A percentile compares a stretch with the other conserved stretches of the same genome.
phyloP scores from a whole-genome alignment of 2,113 vertebrate species.

The Stegostoma tigrinum region DNA sequence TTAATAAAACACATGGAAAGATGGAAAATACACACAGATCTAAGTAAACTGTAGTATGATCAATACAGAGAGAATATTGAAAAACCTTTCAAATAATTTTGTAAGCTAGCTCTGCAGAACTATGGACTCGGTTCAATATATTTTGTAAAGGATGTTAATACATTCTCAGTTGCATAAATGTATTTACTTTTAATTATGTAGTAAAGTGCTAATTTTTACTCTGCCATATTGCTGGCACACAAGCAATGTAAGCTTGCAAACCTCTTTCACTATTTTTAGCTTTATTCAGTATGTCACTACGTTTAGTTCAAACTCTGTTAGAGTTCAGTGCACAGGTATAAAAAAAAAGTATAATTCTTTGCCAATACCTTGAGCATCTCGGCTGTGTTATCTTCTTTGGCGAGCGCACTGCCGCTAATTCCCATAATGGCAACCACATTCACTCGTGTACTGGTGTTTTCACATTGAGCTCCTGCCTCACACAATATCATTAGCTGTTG shows the following conservation, averaged over 20 bases:
- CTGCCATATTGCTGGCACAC: not conserved
- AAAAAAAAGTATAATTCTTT: not conserved
- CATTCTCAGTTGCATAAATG: not conserved
- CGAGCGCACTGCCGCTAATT: constrained; percentile 83
- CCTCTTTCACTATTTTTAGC: not conserved
- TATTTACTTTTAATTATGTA: not conserved
- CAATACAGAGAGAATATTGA: not conserved
- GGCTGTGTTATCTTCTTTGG: constrained; percentile 68
- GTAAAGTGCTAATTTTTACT: not conserved
- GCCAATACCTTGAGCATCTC: constrained; percentile 77
- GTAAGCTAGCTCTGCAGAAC: not conserved
- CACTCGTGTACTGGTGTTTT: constrained; percentile 70
- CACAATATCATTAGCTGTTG: constrained; percentile 81
- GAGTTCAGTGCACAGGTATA: too few relatives aligned
- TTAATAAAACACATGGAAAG: constrained; percentile 16
- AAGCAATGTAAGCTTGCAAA: not conserved
- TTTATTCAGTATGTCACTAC: not conserved
- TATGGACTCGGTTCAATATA: not conserved
- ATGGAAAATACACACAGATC: not conserved
- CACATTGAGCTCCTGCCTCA: constrained; percentile 67
- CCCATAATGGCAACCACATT: constrained; percentile 86
- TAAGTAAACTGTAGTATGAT: not conserved
- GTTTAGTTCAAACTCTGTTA: not conserved
- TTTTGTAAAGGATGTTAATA: not conserved
- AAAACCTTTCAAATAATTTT: not conserved